phyloP scores from a whole-genome alignment of 2,797 vertebrate species.

The Discoglossus pictus region DNA sequence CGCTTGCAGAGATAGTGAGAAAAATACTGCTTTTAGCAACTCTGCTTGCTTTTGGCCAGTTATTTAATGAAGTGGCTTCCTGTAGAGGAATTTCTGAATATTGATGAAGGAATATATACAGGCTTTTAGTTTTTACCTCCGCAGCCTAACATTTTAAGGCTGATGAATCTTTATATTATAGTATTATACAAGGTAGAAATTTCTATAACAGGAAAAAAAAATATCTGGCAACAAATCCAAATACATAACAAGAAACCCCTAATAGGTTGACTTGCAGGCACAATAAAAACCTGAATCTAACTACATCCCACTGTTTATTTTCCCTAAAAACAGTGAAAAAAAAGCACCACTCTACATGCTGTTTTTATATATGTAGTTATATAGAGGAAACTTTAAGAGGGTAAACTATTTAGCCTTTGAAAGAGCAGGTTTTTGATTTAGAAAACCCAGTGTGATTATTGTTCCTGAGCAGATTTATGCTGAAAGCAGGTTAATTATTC shows the following conservation, averaged over 20 bases:
- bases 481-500: conserved; percentile 50
- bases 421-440: conserved; percentile 4
- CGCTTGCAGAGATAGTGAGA: conserved; percentile 20
- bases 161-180: conserved; percentile 15
- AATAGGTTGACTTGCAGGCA: conserved; percentile 4
- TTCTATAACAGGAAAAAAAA: too few species aligned
- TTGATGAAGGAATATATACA: conserved; percentile 23
- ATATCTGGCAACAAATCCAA: conserved; percentile 20
- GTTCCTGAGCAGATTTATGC: conserved; percentile 34
- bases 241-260: too few species aligned
- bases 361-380: conserved; percentile 6
- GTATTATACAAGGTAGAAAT: too few species aligned
- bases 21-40: conserved; percentile 30
- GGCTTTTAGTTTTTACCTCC: neutral
- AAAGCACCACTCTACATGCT: neutral
- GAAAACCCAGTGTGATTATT: conserved; percentile 41
- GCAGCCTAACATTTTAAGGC: neutral
- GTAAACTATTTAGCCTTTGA: conserved; percentile 15
- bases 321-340: conserved; percentile 15
- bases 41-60: conserved; percentile 19
- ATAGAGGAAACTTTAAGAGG: conserved; percentile 18
- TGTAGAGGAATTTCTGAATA: conserved; percentile 21
- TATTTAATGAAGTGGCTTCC: conserved; percentile 43
- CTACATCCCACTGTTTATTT: neutral
- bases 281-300: conserved; percentile 11